Evolutionary conservation across 2,797 vertebrate species (phyloP), one percentile per base, ranked within the genome.

Genomic region (Cheracebus regulus): DNA sequence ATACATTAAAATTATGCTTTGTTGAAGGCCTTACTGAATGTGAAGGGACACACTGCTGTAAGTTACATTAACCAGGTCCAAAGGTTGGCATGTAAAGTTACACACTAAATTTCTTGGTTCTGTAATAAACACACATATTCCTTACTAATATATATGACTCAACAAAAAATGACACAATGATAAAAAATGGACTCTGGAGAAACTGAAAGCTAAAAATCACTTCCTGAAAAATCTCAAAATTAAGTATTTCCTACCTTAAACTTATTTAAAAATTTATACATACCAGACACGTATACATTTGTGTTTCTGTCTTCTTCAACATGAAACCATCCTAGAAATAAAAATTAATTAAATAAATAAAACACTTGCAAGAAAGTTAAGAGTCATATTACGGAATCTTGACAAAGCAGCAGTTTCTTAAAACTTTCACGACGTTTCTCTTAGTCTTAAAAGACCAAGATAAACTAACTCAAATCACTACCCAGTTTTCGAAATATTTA

Each of bases 201-300:
- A 75, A 92, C 15, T 33, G 26, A 95, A 96, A 90, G 73, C n/a
- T 72, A 88, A 89, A 97, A 96, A 48, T 85, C 57, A 73, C 72
- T 97, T 64, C 36, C 48, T 58, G 26, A 80, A 90, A 96, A 96
- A 93, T 67, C 57, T 92, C 80, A 87, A 73, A 67, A 85, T 55
- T 39, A 90, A 95, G 24, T 73, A 85, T 90, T 95, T 95, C 85
- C 92, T 88, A 81, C 5, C 22, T 64, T 78, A 86, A 94, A 89
- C 81, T n/a, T 72, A 46, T 73, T 91, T 75, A 30, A 58, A 93
- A 93, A 88, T 22, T 57, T 61, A 72, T 97, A 97, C 95, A 96
- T 98, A 99, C 99, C 99, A 96, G 99, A 99, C 80, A 99, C 99
- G 88, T 99, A 99, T 75, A 99, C 99, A 88, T 99, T 99, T 24